Evolutionary conservation across 2,113 vertebrate genomes (phyloP).

Genomic region (Orthochromis malagaraziensis): DNA sequence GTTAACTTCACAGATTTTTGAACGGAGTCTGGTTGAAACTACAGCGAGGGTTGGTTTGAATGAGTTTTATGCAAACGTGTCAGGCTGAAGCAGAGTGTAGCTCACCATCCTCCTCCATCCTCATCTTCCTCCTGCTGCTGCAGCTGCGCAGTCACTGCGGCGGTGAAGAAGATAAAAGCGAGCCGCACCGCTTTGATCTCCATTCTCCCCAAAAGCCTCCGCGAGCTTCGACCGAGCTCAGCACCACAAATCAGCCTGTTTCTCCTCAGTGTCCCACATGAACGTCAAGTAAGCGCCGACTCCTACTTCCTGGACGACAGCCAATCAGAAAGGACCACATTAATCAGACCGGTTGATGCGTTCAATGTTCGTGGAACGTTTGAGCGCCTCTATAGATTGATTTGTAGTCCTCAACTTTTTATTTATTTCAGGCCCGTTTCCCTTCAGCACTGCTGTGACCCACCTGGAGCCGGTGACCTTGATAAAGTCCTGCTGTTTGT

Average conservation of each 20-base stretch:
- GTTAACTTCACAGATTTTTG: background rate
- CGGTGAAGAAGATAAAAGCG: background rate
- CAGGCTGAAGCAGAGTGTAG: background rate
- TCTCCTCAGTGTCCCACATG: rapidly evolving
- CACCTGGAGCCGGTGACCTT: background rate
- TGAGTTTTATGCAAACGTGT: background rate
- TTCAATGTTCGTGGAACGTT: background rate
- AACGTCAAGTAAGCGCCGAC: background rate
- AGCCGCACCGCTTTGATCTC: background rate
- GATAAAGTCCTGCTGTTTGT: background rate
- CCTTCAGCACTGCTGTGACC: background rate
- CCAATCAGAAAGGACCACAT: slow-evolving; percentile 41
- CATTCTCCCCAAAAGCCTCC: background rate
- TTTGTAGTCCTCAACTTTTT: background rate
- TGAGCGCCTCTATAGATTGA: background rate
- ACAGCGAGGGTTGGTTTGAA: background rate
- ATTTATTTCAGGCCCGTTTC: too few species aligned
- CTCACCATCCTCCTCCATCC: slow-evolving; percentile 48
- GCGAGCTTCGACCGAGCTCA: rapidly evolving
- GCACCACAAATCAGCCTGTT: background rate
- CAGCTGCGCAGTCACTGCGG: background rate
- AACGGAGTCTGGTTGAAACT: background rate
- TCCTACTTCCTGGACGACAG: background rate
- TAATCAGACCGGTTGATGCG: background rate
- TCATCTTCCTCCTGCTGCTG: background rate